Conservation (phyloP, 2,888 invertebrate genomes). For the Oscheius sp. region DNA sequence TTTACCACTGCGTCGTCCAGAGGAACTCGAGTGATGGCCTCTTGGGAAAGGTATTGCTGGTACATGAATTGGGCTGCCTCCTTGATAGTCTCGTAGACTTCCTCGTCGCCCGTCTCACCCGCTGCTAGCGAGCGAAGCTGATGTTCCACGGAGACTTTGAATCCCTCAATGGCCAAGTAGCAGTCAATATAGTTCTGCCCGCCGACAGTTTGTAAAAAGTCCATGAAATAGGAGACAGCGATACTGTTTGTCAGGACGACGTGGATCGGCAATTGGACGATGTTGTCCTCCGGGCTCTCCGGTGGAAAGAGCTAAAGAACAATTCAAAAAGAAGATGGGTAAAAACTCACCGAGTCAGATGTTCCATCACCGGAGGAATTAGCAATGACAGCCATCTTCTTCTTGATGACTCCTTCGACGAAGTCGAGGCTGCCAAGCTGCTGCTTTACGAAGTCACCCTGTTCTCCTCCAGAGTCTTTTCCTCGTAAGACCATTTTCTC, state of each 20-base stretch:
- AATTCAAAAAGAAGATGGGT: not conserved
- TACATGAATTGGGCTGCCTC: slow-evolving; percentile 83
- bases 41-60: slow-evolving; percentile 84
- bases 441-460: slow-evolving; percentile 85
- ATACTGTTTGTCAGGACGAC: slow-evolving; percentile 84
- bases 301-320: slow-evolving; percentile 9
- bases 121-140: slow-evolving; percentile 76
- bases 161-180: slow-evolving; percentile 82
- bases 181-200: slow-evolving; percentile 83
- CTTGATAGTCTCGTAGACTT: slow-evolving; percentile 76
- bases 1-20: slow-evolving; percentile 80
- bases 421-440: slow-evolving; percentile 87
- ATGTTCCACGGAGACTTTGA: slow-evolving; percentile 80
- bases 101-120: slow-evolving; percentile 69
- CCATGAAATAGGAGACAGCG: slow-evolving; percentile 83
- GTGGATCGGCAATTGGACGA: slow-evolving; percentile 79
- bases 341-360: slow-evolving; percentile 32
- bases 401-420: slow-evolving; percentile 77
- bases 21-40: slow-evolving; percentile 80
- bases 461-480: slow-evolving; percentile 86
- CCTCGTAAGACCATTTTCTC: slow-evolving; percentile 84
- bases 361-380: slow-evolving; percentile 36
- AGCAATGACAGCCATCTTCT: slow-evolving; percentile 75
- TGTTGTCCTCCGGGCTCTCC: slow-evolving; percentile 41
- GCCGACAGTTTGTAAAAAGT: slow-evolving; percentile 82